These are phyloP conservation scores for Eubucco bourcierii DNA, from an alignment of 2,113 vertebrate species.

Conservation along the genomic window DNA sequence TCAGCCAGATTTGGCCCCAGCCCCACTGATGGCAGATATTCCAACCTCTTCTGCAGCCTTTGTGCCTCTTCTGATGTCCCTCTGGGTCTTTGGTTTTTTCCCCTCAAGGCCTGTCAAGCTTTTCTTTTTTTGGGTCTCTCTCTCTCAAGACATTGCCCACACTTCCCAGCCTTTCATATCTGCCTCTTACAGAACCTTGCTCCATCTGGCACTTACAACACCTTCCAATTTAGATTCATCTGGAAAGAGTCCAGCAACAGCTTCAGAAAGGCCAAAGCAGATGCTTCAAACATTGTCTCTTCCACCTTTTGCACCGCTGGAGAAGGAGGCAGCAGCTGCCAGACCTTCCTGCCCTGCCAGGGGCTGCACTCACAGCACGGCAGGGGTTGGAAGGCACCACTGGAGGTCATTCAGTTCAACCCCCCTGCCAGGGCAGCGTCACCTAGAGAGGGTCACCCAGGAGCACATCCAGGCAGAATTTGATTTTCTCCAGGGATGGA, in stretches of 20 bases:
- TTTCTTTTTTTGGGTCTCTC: neutral
- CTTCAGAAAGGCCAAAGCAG: constrained; percentile 60
- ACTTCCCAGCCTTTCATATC: constrained; percentile 21
- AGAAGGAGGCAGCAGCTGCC: neutral
- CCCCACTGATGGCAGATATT: fast-evolving
- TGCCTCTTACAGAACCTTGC: constrained; percentile 3
- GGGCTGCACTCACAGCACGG: neutral
- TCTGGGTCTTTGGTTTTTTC: neutral
- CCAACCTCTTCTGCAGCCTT: neutral
- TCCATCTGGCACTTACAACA: constrained; percentile 63
- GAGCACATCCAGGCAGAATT: no score
- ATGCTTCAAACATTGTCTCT: constrained; percentile 61
- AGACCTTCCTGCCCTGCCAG: neutral
- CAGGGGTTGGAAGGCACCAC: no score
- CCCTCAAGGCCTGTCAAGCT: neutral
- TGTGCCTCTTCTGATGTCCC: neutral
- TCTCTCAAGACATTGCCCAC: neutral
- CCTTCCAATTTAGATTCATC: constrained; percentile 56
- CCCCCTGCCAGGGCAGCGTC: no score
- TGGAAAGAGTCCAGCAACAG: constrained; percentile 53
- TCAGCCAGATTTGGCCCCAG: neutral
- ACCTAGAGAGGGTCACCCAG: no score
- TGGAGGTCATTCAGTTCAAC: no score
- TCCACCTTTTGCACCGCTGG: constrained; percentile 14
- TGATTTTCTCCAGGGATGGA: no score